Conservation (phyloP, 2,888 invertebrate species). For the Watsonalla cultraria region DNA sequence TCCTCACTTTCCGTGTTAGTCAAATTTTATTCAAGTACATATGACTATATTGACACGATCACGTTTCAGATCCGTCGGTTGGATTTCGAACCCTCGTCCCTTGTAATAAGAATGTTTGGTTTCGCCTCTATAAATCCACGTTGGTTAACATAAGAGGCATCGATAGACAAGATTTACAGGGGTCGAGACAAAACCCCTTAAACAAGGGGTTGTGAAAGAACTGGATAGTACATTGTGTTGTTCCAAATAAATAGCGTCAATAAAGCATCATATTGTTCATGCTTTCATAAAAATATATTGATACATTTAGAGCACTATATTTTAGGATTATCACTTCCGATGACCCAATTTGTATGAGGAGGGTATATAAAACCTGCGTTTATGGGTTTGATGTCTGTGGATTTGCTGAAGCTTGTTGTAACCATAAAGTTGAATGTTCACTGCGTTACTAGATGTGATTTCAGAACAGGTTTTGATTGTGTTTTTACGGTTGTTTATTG, state of each 20-base stretch:
- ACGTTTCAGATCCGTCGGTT: background rate
- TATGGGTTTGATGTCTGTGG: too few species aligned
- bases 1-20: background rate
- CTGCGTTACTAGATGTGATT: too few species aligned
- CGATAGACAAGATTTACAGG: conserved; percentile 48
- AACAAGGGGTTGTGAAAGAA: conserved; percentile 36
- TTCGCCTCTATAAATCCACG: conserved; percentile 21
- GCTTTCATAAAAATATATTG: conserved; percentile 7
- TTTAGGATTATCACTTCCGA: too few species aligned
- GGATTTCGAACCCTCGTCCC: conserved; percentile 15
- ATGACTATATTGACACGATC: background rate
- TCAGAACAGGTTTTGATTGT: too few species aligned
- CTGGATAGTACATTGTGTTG: conserved; percentile 15
- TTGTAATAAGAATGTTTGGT: conserved; percentile 16
- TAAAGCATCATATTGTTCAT: conserved; percentile 21
- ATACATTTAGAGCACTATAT: background rate
- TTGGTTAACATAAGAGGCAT: conserved; percentile 38
- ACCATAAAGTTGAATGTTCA: too few species aligned
- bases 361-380: too few species aligned
- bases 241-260: conserved; percentile 20
- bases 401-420: too few species aligned
- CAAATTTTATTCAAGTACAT: background rate
- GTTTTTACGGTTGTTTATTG: too few species aligned
- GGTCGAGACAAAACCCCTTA: conserved; percentile 33
- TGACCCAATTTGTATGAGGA: too few species aligned